These are phyloP conservation scores for Crenichthys baileyi DNA, from an alignment of 2,797 vertebrate genomes.

Conservation along the genomic window DNA sequence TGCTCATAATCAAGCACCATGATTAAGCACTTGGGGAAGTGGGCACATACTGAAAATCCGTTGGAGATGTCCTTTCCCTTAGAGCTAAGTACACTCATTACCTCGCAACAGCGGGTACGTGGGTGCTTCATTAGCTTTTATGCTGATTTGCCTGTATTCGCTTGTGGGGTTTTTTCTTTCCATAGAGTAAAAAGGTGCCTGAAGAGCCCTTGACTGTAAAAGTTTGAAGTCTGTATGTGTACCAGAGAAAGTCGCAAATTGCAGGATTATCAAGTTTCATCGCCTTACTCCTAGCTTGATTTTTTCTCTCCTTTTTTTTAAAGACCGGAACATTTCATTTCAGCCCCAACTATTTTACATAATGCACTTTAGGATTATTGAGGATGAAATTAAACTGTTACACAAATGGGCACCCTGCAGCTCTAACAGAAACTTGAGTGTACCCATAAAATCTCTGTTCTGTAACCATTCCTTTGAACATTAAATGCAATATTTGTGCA, in stretches of 20 bases:
- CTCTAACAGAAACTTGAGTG: slow-evolving; percentile 17
- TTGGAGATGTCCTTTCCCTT: slow-evolving; percentile 75
- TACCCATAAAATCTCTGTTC: slow-evolving; percentile 23
- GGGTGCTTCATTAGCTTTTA: slow-evolving; percentile 80
- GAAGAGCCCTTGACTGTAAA: slow-evolving; percentile 66
- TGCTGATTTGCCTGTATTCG: slow-evolving; percentile 66
- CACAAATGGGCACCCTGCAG: slow-evolving; percentile 24
- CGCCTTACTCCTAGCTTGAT: slow-evolving; percentile 26
- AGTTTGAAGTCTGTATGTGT: slow-evolving; percentile 54
- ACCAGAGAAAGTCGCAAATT: slow-evolving; percentile 49
- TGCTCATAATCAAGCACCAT: slow-evolving; percentile 79
- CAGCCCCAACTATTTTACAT: slow-evolving; percentile 29
- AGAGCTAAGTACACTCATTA: slow-evolving; percentile 78
- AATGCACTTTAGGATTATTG: slow-evolving; percentile 23
- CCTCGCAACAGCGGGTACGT: slow-evolving; percentile 64
- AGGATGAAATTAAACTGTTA: slow-evolving; percentile 20
- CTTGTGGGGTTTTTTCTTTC: slow-evolving; percentile 66
- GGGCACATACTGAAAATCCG: slow-evolving; percentile 73
- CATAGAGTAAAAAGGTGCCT: slow-evolving; percentile 56
- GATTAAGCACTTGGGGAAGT: slow-evolving; percentile 79
- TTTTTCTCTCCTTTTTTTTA: slow-evolving; percentile 15
- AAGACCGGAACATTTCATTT: slow-evolving; percentile 28
- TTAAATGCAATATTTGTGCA: not conserved
- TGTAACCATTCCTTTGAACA: slow-evolving; percentile 10
- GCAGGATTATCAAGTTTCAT: slow-evolving; percentile 53